Base-by-base conservation (phyloP, 1,140 invertebrate genomes). In the Caenorhabditis tropicalis region DNA sequence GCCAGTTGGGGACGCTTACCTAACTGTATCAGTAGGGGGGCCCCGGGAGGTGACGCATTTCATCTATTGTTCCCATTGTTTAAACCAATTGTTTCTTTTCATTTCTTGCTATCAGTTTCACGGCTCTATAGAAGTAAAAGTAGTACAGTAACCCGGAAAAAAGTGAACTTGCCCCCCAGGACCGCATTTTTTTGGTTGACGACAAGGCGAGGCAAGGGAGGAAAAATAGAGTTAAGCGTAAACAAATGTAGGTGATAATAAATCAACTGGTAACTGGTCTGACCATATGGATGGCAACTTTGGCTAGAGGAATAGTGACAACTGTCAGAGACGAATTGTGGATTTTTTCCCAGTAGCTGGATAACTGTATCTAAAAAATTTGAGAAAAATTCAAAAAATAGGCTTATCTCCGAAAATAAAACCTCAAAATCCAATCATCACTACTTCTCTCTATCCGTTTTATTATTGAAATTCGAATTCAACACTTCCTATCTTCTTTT, bases 221-320 rank as follows among this genome's bases (percentile, higher is more conserved):
- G 65, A 46, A 29, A 36, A 33, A 21, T 33, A n/a, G 15, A 43
- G 65, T 36, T 74, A 36, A 74, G 65, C 65, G 65, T 74, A 74
- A 74, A 74, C 65, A 74, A 74, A 74, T 43, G 65, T 74, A 46
- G 65, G 65, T 74, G 65, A 74, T 74, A 74, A 74, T 74, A 74
- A 74, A 74, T 74, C 65, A 74, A 46, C 36, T 74, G 65, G 65
- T 74, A 74, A 74, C 65, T 74, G 21, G 65, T 74, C 65, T 74
- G 65, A 74, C 36, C 65, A 46, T 10, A 56, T 2, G 29, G 21
- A 56, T 24, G 29, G 53, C 49, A 51, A 21, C 33, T 19, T 43
- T 27, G n/a, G 29, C 4, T 21, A 29, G 10, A 74, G 19, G n/a
- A 74, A 74, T 31, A 12, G 24, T 58, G n/a, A n/a, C n/a, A n/a